Evolutionary conservation across 2,888 invertebrate species (phyloP), one percentile per base, ranked within the genome.

Genomic region (Augochlorella aurata): DNA sequence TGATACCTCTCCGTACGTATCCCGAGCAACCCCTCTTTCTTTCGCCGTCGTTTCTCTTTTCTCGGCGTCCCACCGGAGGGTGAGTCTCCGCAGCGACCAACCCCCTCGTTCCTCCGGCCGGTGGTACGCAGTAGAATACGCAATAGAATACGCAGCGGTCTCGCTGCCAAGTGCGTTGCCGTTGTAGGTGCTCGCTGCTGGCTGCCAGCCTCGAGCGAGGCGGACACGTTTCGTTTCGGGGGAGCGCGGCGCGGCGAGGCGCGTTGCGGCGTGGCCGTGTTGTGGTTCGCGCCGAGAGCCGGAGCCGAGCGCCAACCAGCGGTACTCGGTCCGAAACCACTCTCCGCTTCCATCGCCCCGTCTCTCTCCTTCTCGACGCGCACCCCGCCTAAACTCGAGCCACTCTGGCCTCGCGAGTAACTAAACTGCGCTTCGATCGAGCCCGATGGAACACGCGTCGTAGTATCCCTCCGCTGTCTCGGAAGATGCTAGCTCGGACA

Each of bases 1-100:
- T 68, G 75, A 49, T 24, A 29, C 21, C n/a, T 29, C 69, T 45
- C 18, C 66, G 73, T 74, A 81, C 67, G 69, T 83, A 81, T 81
- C 49, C 29, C 38, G 38, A 63, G 49, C 47, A 69, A 70, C 54
- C 47, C 5, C 38, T 47, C 16, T 14, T 58, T 54, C 45, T 38
- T 38, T 3, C 38, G 38, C 10, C 9, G 14, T 49, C 10, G 21
- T 14, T 9, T 71, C 44, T 45, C 18, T 50, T 0, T 38, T 38
- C 38, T 38, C 38, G 38, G 38, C 38, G 38, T 38, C 38, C 7
- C 38, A 7, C 38, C 38, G 61, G 7, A 14, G 2, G 29, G 29
- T 16, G 29, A 29, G 29, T 29, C 24, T 29, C 16, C 29, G 29
- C 29, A 3, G 29, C 2, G 5, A 61, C 14, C 18, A 61, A 8